These are phyloP conservation scores for Latheticus oryzae DNA, from an alignment of 2,888 invertebrate species.

Conservation along the genomic window DNA sequence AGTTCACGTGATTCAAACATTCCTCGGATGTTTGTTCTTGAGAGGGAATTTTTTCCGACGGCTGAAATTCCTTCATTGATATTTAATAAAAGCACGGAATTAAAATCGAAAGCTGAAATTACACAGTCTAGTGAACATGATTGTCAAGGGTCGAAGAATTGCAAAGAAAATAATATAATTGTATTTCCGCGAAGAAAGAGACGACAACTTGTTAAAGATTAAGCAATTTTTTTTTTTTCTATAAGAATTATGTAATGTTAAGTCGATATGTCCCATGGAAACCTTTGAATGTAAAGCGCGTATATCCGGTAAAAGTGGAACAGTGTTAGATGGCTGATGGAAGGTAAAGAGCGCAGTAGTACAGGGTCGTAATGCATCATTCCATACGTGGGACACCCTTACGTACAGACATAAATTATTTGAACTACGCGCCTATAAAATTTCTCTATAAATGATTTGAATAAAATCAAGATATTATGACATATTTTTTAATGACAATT, in stretches of 20 bases:
- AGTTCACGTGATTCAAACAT: constrained; percentile 19
- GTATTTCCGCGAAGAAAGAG: constrained; percentile 17
- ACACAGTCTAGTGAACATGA: constrained; percentile 55
- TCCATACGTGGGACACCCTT: constrained; percentile 39
- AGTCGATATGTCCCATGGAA: constrained; percentile 23
- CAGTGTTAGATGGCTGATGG: constrained; percentile 42
- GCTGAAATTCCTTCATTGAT: constrained; percentile 22
- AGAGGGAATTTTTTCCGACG: constrained; percentile 2
- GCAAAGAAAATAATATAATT: constrained; percentile 35
- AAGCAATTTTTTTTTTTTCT: constrained; percentile 16
- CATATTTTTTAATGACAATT: too few species aligned
- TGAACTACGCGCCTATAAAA: too few species aligned
- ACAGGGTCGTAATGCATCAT: constrained; percentile 55
- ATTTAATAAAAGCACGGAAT: constrained; percentile 34
- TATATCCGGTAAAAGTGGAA: constrained; percentile 52
- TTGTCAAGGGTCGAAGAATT: constrained; percentile 53
- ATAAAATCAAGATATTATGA: too few species aligned
- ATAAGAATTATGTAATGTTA: constrained; percentile 11
- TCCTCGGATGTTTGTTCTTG: constrained; percentile 12
- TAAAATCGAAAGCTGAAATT: constrained; percentile 49
- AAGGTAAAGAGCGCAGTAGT: constrained; percentile 55
- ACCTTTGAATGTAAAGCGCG: constrained; percentile 42
- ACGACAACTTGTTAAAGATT: constrained; percentile 21
- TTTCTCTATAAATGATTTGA: too few species aligned
- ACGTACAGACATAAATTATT: too few species aligned